Evolutionary conservation across 2,888 invertebrate genomes (phyloP), one percentile per base, ranked within the genome.

Genomic region (Parasteatoda lunata): DNA sequence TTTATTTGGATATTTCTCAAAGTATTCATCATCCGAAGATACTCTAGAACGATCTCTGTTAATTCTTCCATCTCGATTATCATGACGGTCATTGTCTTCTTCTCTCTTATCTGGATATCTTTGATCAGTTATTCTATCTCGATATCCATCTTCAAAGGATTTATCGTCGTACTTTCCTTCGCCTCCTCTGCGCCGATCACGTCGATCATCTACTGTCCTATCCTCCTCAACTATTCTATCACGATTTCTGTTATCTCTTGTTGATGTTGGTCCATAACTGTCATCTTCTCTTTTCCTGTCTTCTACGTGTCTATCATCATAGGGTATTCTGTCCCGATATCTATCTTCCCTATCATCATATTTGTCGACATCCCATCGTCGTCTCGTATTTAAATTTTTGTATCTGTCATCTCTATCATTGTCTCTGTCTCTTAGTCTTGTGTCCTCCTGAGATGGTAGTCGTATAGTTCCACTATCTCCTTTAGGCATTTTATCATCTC

Each of bases 61-160:
- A 11, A 49, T n/a, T 48, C 78, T 49, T 52, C 68, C 11, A 13
- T 48, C 47, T 48, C 71, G 70, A 51, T 85, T 80, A 47, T 72
- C 68, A 66, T 72, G 64, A 4, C 30, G 11, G 47, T 71, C 15
- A 11, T 65, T 11, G 51, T 65, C 13, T 7, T 65, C 48, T 13
- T 15, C 76, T 47, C 8, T 4, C 4, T 59, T 15, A 15, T 72
- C 72, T 7, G 13, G 6, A 72, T 72, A n/a, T 52, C 72, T 48
- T 5, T n/a, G 11, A 59, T 0, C 59, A 13, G 59, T 9, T 59
- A 13, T n/a, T n/a, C 7, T 9, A 7, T 59, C 13, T 59, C n/a
- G 9, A 59, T 59, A 59, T 13, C n/a, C 8, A 59, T 59, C 59
- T 59, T 4, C 11, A 59, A n/a, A 59, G 9, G 7, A 8, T 59